phyloP scores from a whole-genome alignment of 1,140 invertebrate species.

The Solen grandis region DNA sequence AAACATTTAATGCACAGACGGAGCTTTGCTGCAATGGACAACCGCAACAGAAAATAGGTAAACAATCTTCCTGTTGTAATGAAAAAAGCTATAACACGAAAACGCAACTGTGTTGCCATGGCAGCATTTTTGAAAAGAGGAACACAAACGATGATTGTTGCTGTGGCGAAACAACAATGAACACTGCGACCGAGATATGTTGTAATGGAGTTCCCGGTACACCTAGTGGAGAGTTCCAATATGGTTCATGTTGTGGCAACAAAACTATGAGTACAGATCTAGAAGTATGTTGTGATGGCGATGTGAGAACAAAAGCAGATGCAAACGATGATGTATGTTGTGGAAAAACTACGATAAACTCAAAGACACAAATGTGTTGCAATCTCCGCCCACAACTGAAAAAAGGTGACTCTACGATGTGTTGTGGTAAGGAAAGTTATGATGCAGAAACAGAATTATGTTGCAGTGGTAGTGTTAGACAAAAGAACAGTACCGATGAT shows the following conservation, averaged over 20 bases:
- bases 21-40: slow-evolving; percentile 45
- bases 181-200: slow-evolving; percentile 43
- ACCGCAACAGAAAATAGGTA: slow-evolving; percentile 32
- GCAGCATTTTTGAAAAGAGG: slow-evolving; percentile 25
- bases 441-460: slow-evolving; percentile 43
- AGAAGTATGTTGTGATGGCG: slow-evolving; percentile 45
- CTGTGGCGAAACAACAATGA: slow-evolving; percentile 45
- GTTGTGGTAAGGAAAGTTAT: slow-evolving; percentile 46
- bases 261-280: slow-evolving; percentile 28
- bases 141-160: slow-evolving; percentile 44
- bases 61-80: slow-evolving; percentile 34
- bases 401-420: slow-evolving; percentile 39
- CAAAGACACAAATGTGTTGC: slow-evolving; percentile 40
- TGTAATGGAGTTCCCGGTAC: slow-evolving; percentile 49
- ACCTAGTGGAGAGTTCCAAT: slow-evolving; percentile 42
- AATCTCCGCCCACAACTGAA: slow-evolving; percentile 37
- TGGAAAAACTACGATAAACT: slow-evolving; percentile 41
- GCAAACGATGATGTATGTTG: slow-evolving; percentile 37
- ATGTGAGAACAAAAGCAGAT: slow-evolving; percentile 22
- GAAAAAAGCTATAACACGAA: slow-evolving; percentile 38
- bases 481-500: slow-evolving; percentile 48
- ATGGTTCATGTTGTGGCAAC: slow-evolving; percentile 43
- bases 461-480: slow-evolving; percentile 25
- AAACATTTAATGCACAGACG: slow-evolving; percentile 38
- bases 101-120: slow-evolving; percentile 42